Conservation (phyloP, 2,797 vertebrate species). For the Rhincodon typus region DNA sequence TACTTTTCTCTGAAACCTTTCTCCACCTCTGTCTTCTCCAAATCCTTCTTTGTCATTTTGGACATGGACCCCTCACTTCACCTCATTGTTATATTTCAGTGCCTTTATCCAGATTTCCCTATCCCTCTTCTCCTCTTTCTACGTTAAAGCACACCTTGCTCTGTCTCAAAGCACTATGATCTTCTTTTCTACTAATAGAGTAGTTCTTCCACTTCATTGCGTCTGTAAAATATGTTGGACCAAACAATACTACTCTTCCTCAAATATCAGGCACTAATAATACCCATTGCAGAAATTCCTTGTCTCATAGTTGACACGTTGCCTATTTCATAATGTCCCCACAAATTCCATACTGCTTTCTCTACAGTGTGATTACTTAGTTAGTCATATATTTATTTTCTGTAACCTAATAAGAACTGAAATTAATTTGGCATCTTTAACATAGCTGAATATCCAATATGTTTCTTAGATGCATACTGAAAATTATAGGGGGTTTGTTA, state of each 20-base stretch:
- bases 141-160: background rate
- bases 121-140: background rate
- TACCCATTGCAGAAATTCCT: background rate
- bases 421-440: background rate
- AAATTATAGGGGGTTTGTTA: too few relatives aligned
- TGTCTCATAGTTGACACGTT: background rate
- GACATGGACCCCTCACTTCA: background rate
- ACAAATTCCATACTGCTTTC: background rate
- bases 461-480: background rate
- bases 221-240: background rate
- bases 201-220: background rate
- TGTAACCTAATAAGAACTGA: background rate
- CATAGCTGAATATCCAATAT: background rate
- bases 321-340: background rate
- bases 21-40: background rate
- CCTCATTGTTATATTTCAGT: background rate
- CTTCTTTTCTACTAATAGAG: background rate
- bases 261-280: background rate
- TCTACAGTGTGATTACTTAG: background rate
- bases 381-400: background rate
- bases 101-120: background rate
- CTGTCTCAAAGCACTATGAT: background rate
- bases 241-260: background rate
- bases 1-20: background rate
- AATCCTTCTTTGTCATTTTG: background rate